Evolutionary conservation across 2,888 invertebrate genomes (phyloP).

Genomic region (Drosophila kanekoi): DNA sequence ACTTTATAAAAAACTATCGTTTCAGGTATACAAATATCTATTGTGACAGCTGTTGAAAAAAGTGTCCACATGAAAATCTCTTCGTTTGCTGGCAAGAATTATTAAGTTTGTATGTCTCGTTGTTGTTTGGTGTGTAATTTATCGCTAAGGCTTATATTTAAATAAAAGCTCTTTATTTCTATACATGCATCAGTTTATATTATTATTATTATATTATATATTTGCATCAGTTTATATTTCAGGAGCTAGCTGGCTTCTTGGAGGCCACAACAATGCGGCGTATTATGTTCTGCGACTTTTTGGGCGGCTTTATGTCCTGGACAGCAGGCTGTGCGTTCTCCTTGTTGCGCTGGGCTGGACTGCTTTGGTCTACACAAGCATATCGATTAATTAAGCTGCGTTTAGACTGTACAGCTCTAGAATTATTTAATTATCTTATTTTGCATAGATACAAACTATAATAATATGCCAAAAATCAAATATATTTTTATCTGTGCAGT

Average conservation of each 20-base stretch:
- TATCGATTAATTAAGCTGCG: background rate
- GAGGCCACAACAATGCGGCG: constrained; percentile 77
- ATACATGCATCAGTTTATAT: constrained; percentile 3
- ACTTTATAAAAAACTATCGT: background rate
- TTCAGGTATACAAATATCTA: constrained; percentile 7
- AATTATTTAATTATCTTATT: too few relatives aligned
- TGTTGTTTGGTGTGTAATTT: constrained; percentile 43
- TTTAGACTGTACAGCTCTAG: background rate
- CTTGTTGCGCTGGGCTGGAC: constrained; percentile 26
- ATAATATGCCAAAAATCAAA: too few relatives aligned
- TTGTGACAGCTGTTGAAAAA: background rate
- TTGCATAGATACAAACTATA: too few relatives aligned
- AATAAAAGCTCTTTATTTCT: constrained; percentile 30
- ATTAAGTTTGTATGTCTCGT: constrained; percentile 44
- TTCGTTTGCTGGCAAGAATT: constrained; percentile 21
- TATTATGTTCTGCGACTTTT: constrained; percentile 71
- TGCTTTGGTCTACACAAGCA: background rate
- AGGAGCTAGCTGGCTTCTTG: constrained; percentile 46
- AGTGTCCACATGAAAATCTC: background rate
- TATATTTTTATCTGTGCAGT: constrained; percentile 10
- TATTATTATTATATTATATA: too few relatives aligned
- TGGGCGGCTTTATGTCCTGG: constrained; percentile 66
- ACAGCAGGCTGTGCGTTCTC: constrained; percentile 48
- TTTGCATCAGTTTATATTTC: too few relatives aligned
- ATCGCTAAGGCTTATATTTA: constrained; percentile 33